These are phyloP conservation scores for Pelvicachromis taeniatus DNA, from an alignment of 2,113 vertebrate genomes.

Conservation along the genomic window DNA sequence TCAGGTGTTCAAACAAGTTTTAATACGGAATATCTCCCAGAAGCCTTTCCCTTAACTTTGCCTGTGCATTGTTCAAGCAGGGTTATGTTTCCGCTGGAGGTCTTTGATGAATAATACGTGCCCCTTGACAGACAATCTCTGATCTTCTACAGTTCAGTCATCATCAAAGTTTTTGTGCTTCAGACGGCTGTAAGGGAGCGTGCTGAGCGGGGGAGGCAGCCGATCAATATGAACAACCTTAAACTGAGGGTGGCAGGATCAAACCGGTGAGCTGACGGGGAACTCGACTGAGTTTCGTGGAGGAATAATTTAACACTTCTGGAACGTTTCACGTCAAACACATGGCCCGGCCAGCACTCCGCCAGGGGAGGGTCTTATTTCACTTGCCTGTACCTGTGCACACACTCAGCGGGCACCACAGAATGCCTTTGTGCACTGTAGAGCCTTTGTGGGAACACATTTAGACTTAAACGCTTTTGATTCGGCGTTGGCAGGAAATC, in stretches of 20 bases:
- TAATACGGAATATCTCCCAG: conserved; percentile 20
- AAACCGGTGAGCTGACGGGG: background rate
- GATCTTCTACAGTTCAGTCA: conserved; percentile 3
- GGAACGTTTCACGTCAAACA: conserved; percentile 67
- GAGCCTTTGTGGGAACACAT: background rate
- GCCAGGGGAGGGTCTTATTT: conserved; percentile 51
- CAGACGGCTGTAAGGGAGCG: conserved; percentile 9
- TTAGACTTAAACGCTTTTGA: conserved; percentile 1
- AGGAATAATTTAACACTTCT: conserved; percentile 68
- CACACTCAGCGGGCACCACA: conserved; percentile 9
- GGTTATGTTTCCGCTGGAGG: conserved; percentile 14
- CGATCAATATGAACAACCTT: conserved; percentile 34
- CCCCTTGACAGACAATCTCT: conserved; percentile 14
- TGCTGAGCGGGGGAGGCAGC: background rate
- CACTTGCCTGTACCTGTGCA: conserved; percentile 24
- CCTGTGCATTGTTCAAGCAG: conserved; percentile 11
- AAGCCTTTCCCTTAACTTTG: background rate
- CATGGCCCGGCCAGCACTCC: conserved; percentile 19
- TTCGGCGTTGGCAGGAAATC: conserved; percentile 19
- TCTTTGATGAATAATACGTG: conserved; percentile 57
- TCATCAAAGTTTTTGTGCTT: conserved; percentile 46
- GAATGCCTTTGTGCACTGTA: background rate
- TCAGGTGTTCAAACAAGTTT: conserved; percentile 55
- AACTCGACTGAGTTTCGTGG: conserved; percentile 47
- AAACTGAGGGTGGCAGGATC: conserved; percentile 36